A percentile compares a stretch with the other conserved stretches of the same genome.
These are phyloP conservation scores for Himalopsyche japonica DNA, from an alignment of 2,888 invertebrate genomes.

Conservation along the genomic window DNA sequence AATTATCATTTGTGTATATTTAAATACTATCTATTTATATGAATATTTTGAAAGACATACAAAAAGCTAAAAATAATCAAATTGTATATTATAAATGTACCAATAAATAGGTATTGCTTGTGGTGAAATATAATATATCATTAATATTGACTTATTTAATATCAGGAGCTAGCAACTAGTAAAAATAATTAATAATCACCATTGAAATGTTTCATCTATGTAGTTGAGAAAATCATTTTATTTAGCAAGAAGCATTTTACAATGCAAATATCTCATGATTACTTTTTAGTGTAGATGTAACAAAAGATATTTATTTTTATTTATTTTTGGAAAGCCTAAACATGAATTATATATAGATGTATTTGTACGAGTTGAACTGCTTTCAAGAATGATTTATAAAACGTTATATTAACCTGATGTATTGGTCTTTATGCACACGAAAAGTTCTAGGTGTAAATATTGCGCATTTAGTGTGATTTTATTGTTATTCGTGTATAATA, in stretches of 20 bases:
- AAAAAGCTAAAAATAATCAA: background rate
- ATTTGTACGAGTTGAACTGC: background rate
- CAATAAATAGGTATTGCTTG: background rate
- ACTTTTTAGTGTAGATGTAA: background rate
- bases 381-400: background rate
- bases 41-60: background rate
- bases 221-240: background rate
- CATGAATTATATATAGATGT: background rate
- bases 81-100: background rate
- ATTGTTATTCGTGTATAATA: slow-evolving; percentile 28
- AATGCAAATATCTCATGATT: background rate
- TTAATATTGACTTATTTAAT: background rate
- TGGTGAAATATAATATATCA: background rate
- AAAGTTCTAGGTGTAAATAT: slow-evolving; percentile 34
- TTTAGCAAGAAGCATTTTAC: background rate
- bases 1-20: background rate
- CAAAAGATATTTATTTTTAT: background rate
- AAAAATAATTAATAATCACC: background rate
- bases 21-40: background rate
- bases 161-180: background rate
- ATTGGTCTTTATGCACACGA: slow-evolving; percentile 19
- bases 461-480: slow-evolving; percentile 39
- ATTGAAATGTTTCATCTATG: background rate
- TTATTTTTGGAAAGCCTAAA: background rate
- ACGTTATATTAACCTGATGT: slow-evolving; percentile 11